These are phyloP conservation scores for Gymnopithys bicolor DNA, from an alignment of 2,797 vertebrate species.

Conservation along the genomic window DNA sequence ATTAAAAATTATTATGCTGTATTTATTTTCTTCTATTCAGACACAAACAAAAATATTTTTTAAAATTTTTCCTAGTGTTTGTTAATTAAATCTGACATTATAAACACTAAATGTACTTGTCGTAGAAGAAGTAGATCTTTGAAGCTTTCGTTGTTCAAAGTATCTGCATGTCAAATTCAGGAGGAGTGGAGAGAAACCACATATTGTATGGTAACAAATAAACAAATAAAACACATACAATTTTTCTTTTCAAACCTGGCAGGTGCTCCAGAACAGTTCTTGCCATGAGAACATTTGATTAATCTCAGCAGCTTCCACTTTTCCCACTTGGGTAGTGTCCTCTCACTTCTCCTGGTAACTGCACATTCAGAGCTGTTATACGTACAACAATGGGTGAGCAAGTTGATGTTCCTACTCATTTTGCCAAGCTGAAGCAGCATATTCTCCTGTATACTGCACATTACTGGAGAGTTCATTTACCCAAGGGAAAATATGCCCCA, in stretches of 20 bases:
- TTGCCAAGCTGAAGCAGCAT: constrained; percentile 25
- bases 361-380: constrained; percentile 34
- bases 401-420: constrained; percentile 19
- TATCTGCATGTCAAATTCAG: not conserved
- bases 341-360: constrained; percentile 17
- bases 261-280: not conserved
- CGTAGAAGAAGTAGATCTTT: not conserved
- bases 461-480: not conserved
- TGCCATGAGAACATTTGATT: not conserved
- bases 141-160: not conserved
- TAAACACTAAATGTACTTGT: not conserved
- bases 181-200: not conserved
- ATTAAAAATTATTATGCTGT: not conserved
- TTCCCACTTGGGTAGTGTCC: not conserved
- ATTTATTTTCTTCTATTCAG: not conserved
- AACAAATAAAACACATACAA: not conserved
- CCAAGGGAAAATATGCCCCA: constrained; percentile 8
- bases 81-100: not conserved
- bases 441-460: not conserved
- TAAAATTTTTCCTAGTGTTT: not conserved
- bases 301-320: constrained; percentile 31
- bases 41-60: not conserved
- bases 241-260: constrained; percentile 12
- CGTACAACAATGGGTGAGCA: not conserved
- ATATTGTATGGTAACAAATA: not conserved